A percentile compares a stretch with the other conserved stretches of the same genome.
These are phyloP conservation scores for Cardiocondyla obscurior DNA, from an alignment of 1,140 invertebrate species.

Conservation along the genomic window DNA sequence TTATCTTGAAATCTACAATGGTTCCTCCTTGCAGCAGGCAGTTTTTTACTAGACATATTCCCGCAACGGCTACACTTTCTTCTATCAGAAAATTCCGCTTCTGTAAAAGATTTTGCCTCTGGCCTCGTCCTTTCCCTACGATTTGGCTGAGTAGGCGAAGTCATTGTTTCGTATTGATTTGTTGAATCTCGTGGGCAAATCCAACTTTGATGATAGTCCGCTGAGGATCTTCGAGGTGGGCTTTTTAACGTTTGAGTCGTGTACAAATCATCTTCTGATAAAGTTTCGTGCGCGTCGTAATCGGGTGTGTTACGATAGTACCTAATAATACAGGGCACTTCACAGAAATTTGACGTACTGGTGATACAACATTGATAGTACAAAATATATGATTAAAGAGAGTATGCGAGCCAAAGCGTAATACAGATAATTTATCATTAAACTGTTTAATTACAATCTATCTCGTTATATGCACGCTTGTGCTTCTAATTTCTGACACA, in stretches of 20 bases:
- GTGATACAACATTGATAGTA: conserved; percentile 23
- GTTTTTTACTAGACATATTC: conserved; percentile 33
- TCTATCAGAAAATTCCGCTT: conserved; percentile 34
- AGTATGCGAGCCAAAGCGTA: conserved; percentile 13
- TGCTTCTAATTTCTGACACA: conserved; percentile 37
- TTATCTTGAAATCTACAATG: conserved; percentile 63
- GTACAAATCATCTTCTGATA: conserved; percentile 63
- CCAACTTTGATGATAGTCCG: conserved; percentile 42
- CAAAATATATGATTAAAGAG: conserved; percentile 28
- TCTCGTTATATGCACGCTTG: background rate
- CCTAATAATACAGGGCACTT: conserved; percentile 28
- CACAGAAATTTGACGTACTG: conserved; percentile 21
- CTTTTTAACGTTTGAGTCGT: conserved; percentile 36
- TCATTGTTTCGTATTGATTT: conserved; percentile 48
- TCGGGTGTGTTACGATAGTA: conserved; percentile 41
- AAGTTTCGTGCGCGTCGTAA: conserved; percentile 56
- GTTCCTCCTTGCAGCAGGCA: conserved; percentile 15
- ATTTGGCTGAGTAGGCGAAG: background rate
- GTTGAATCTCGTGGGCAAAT: conserved; percentile 18
- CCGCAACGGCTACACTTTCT: conserved; percentile 69
- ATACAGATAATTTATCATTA: conserved; percentile 48
- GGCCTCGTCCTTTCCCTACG: conserved; percentile 53
- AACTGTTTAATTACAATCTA: conserved; percentile 33
- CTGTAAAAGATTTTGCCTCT: conserved; percentile 48
- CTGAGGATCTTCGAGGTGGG: background rate